Evolutionary conservation across 1,140 invertebrate genomes (phyloP).

Genomic region (Orchestia grillus): DNA sequence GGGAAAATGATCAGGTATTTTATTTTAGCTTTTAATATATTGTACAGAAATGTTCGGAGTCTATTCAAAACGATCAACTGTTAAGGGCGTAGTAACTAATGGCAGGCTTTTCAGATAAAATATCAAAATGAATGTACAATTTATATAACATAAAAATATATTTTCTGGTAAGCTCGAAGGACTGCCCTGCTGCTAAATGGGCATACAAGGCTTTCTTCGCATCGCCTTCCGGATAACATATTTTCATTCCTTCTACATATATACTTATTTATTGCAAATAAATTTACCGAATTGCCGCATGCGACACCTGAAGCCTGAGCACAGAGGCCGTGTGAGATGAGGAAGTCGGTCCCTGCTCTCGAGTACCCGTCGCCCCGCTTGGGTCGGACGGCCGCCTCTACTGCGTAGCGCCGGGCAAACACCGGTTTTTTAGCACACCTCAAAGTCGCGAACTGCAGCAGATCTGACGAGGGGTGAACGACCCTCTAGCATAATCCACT

Average conservation of each 20-base stretch:
- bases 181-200: neutral
- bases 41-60: neutral
- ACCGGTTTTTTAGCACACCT: slow-evolving; percentile 35
- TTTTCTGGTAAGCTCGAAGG: neutral
- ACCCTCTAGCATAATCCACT: slow-evolving; percentile 7
- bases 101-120: neutral
- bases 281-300: neutral
- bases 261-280: too few species aligned
- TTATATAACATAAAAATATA: neutral
- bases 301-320: neutral
- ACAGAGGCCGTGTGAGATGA: neutral
- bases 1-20: neutral
- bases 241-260: neutral
- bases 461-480: slow-evolving; percentile 17
- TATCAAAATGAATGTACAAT: too few species aligned
- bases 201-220: neutral
- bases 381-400: neutral
- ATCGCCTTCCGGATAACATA: neutral
- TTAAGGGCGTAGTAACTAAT: neutral
- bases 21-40: neutral
- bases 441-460: slow-evolving; percentile 17
- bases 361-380: neutral
- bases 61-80: neutral
- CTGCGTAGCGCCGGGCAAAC: neutral
- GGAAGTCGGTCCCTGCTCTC: neutral